A percentile compares a stretch with the other conserved stretches of the same genome.
phyloP scores from a whole-genome alignment of 2,888 invertebrate species.

The Andrena dorsata region DNA sequence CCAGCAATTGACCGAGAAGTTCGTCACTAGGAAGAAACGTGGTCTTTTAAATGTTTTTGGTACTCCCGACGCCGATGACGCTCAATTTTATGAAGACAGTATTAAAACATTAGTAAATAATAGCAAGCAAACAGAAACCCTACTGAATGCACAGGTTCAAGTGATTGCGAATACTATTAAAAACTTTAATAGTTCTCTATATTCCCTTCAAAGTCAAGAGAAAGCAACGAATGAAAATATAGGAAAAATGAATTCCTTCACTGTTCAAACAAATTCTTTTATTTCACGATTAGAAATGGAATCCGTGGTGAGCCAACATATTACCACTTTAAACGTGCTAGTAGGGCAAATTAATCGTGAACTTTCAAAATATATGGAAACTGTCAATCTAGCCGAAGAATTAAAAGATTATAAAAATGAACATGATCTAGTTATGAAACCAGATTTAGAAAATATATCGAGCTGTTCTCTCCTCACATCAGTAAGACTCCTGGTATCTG shows the following conservation, averaged over 20 bases:
- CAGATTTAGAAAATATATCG: constrained; percentile 27
- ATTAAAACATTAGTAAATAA: constrained; percentile 36
- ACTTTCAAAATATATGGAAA: constrained; percentile 29
- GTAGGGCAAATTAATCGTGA: constrained; percentile 13
- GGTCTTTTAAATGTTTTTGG: constrained; percentile 27
- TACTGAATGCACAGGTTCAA: constrained; percentile 18
- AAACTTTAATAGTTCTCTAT: constrained; percentile 24
- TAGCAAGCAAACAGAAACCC: constrained; percentile 21
- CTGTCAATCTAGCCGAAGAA: constrained; percentile 32
- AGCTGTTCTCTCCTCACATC: background rate
- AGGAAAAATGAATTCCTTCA: constrained; percentile 23
- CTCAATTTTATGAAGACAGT: constrained; percentile 21
- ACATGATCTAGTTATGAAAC: constrained; percentile 19
- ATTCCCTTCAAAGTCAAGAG: constrained; percentile 10
- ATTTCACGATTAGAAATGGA: constrained; percentile 37
- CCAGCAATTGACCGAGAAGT: constrained; percentile 5
- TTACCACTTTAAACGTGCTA: constrained; percentile 8
- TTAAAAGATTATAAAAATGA: constrained; percentile 22
- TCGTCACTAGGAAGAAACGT: constrained; percentile 11
- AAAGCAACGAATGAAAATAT: constrained; percentile 24
- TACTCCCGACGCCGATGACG: constrained; percentile 22
- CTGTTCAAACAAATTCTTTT: constrained; percentile 22
- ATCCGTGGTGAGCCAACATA: constrained; percentile 14
- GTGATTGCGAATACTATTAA: constrained; percentile 24
- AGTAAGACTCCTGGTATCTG: background rate